Percentiles rank a stretch among this genome's conserved stretches.
Conservation (phyloP, 2,888 invertebrate genomes). For the Heliconius ethilla region DNA sequence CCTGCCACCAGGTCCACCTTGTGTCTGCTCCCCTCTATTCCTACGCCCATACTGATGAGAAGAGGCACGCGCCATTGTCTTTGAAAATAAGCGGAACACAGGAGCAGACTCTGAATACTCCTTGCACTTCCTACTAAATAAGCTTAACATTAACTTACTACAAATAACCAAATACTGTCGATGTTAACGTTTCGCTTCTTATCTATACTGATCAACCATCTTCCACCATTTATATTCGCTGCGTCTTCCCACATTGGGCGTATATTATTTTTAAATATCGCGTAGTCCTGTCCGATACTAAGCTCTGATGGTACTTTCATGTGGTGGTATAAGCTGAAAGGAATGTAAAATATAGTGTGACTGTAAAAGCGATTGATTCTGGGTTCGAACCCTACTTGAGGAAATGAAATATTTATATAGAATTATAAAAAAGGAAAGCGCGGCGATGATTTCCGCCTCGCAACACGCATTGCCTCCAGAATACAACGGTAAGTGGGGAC, state of each 20-base stretch:
- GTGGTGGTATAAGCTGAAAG: slow-evolving; percentile 89
- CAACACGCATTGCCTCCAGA: too few relatives aligned
- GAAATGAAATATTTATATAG: too few relatives aligned
- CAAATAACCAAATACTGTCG: slow-evolving; percentile 91
- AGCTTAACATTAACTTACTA: slow-evolving; percentile 73
- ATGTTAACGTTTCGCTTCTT: slow-evolving; percentile 82
- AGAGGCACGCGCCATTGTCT: too few relatives aligned
- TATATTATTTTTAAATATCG: slow-evolving; percentile 90
- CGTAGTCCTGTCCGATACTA: slow-evolving; percentile 88
- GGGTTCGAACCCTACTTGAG: too few relatives aligned
- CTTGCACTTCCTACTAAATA: background rate
- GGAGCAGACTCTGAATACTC: background rate
- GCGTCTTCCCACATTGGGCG: slow-evolving; percentile 96
- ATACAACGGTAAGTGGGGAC: too few relatives aligned
- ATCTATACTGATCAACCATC: slow-evolving; percentile 91
- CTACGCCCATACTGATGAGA: too few relatives aligned
- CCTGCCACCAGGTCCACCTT: too few relatives aligned
- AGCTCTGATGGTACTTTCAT: slow-evolving; percentile 92
- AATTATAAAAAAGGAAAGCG: too few relatives aligned
- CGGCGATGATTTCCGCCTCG: too few relatives aligned
- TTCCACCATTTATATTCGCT: slow-evolving; percentile 90
- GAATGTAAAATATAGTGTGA: background rate
- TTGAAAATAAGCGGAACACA: too few relatives aligned
- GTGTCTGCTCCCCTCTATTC: too few relatives aligned
- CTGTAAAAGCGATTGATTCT: too few relatives aligned